Evolutionary conservation across 1,140 invertebrate genomes (phyloP).

Genomic region (Zaprionus lachaisei): DNA sequence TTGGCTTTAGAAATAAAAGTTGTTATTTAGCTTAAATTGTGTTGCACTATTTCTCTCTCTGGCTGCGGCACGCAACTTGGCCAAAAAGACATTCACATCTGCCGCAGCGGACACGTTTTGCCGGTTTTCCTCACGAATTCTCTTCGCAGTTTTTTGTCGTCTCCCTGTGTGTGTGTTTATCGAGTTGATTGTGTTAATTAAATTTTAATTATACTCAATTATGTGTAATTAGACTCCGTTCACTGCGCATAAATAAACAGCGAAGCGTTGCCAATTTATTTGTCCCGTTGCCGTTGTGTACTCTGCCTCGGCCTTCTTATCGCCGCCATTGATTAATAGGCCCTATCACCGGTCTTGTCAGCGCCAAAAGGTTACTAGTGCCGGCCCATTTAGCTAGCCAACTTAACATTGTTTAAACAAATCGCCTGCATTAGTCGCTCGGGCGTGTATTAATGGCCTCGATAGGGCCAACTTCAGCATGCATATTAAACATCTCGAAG

Average conservation of each 20-base stretch:
- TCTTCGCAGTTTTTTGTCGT: constrained; percentile 8
- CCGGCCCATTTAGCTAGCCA: not conserved
- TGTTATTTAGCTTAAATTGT: constrained; percentile 33
- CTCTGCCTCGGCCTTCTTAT: constrained; percentile 24
- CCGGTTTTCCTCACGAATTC: constrained; percentile 57
- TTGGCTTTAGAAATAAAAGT: constrained; percentile 67
- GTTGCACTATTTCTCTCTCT: constrained; percentile 37
- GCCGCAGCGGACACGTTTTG: constrained; percentile 71
- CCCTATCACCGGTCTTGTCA: constrained; percentile 37
- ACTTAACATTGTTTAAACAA: constrained; percentile 44
- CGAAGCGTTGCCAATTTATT: constrained; percentile 55
- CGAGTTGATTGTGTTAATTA: constrained; percentile 78
- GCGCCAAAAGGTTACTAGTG: constrained; percentile 50
- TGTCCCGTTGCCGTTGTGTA: constrained; percentile 29
- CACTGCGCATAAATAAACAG: constrained; percentile 63
- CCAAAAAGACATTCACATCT: constrained; percentile 60
- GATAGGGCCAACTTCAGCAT: constrained; percentile 8
- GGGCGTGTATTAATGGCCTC: constrained; percentile 40
- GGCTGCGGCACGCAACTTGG: constrained; percentile 60
- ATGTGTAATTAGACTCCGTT: constrained; percentile 67
- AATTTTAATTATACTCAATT: constrained; percentile 77
- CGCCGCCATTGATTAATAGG: constrained; percentile 46
- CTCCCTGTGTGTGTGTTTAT: constrained; percentile 22
- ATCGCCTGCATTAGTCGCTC: constrained; percentile 57
- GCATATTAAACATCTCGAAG: not conserved